phyloP scores from a whole-genome alignment of 2,797 vertebrate genomes.

The Spondyliosoma cantharus region DNA sequence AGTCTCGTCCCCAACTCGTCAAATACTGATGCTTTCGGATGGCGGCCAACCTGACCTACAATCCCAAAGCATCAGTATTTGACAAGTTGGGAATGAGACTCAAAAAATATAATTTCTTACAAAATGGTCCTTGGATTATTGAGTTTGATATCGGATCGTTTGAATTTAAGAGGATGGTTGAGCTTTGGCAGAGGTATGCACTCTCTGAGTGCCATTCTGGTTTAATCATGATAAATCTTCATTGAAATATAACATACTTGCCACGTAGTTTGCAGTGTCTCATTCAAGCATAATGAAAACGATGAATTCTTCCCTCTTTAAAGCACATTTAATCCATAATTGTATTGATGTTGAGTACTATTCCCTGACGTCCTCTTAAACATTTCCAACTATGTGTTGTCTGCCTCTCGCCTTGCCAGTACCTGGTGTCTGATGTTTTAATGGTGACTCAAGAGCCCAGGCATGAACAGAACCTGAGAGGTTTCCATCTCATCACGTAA shows the following conservation, averaged over 20 bases:
- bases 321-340: conserved; percentile 17
- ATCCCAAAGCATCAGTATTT: too few species aligned
- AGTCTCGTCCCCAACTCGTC: too few species aligned
- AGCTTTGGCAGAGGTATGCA: too few species aligned
- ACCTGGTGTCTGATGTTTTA: conserved; percentile 42
- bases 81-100: too few species aligned
- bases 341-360: conserved; percentile 20
- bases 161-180: too few species aligned
- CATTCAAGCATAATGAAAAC: background rate
- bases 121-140: too few species aligned
- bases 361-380: conserved; percentile 17
- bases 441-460: conserved; percentile 37
- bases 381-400: conserved; percentile 28
- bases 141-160: too few species aligned
- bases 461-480: conserved; percentile 41
- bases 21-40: too few species aligned
- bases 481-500: conserved; percentile 60
- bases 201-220: too few species aligned
- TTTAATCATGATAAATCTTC: background rate
- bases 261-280: background rate
- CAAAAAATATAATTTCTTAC: too few species aligned
- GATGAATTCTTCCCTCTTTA: background rate
- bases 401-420: conserved; percentile 26
- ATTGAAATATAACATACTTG: background rate
- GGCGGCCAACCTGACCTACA: too few species aligned